Conservation (phyloP, 2,797 vertebrate genomes). For the Myripristis jacobus region DNA sequence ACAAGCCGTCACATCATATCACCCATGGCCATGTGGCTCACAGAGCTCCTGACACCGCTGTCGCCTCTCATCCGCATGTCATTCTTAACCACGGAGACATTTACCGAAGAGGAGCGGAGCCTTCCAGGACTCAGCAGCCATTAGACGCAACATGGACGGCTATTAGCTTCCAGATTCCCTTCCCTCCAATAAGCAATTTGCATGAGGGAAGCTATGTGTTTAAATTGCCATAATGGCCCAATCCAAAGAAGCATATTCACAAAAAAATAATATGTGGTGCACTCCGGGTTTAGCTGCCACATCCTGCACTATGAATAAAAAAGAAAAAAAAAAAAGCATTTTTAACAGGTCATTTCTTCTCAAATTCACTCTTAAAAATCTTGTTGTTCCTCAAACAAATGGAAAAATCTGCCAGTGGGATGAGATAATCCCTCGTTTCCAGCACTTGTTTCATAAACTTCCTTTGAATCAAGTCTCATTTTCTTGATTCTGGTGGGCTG, state of each 20-base stretch:
- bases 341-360: too few species aligned
- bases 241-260: not conserved
- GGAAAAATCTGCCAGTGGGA: too few species aligned
- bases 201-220: constrained; percentile 20
- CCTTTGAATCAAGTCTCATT: too few species aligned
- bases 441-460: too few species aligned
- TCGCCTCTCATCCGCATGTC: constrained; percentile 80
- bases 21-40: constrained; percentile 75
- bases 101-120: constrained; percentile 54
- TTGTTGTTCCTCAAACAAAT: too few species aligned
- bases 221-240: not conserved
- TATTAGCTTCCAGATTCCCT: constrained; percentile 27
- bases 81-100: constrained; percentile 66
- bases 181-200: constrained; percentile 30
- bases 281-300: constrained; percentile 40
- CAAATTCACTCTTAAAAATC: too few species aligned
- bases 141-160: constrained; percentile 11
- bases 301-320: constrained; percentile 49
- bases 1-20: constrained; percentile 85
- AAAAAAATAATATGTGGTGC: constrained; percentile 45
- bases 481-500: too few species aligned
- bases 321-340: too few species aligned
- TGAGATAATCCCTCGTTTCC: too few species aligned
- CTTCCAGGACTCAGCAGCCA: constrained; percentile 38
- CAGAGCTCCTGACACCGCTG: constrained; percentile 80